Evolutionary conservation across 2,888 invertebrate genomes (phyloP).

Genomic region (Azorinus chamasolen): DNA sequence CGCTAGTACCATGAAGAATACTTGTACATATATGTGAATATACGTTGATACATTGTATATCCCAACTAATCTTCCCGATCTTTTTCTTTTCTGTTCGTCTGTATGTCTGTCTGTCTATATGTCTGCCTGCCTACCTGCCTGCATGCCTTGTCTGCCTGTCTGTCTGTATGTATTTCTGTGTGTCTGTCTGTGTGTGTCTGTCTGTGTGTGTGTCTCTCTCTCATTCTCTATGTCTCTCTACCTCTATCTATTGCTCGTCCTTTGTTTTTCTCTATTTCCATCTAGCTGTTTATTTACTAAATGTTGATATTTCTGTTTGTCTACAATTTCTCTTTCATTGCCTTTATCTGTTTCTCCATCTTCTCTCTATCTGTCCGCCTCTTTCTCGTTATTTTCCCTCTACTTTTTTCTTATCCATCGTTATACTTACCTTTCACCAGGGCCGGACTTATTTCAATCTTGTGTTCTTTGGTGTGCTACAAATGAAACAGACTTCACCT

Average conservation of each 20-base stretch:
- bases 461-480: conserved; percentile 14
- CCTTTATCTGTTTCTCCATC: conserved; percentile 6
- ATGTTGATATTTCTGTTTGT: not conserved
- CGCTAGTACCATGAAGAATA: too few relatives aligned
- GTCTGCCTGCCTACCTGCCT: too few relatives aligned
- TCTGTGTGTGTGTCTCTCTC: conserved; percentile 13
- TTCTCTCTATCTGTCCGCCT: conserved; percentile 18
- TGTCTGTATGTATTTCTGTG: not conserved
- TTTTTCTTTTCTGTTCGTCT: too few relatives aligned
- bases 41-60: too few relatives aligned
- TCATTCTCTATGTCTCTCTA: conserved; percentile 15
- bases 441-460: conserved; percentile 51
- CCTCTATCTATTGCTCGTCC: not conserved
- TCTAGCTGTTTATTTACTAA: not conserved
- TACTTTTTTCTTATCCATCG: not conserved
- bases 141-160: too few relatives aligned
- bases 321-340: conserved; percentile 8
- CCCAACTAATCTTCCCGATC: too few relatives aligned
- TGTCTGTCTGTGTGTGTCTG: conserved; percentile 15
- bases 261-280: not conserved
- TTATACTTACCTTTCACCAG: conserved; percentile 45
- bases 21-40: too few relatives aligned
- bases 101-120: too few relatives aligned
- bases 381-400: conserved; percentile 7
- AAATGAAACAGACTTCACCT: not conserved